Evolutionary conservation across 2,888 invertebrate genomes (phyloP).

Genomic region (Ceramica pisi): DNA sequence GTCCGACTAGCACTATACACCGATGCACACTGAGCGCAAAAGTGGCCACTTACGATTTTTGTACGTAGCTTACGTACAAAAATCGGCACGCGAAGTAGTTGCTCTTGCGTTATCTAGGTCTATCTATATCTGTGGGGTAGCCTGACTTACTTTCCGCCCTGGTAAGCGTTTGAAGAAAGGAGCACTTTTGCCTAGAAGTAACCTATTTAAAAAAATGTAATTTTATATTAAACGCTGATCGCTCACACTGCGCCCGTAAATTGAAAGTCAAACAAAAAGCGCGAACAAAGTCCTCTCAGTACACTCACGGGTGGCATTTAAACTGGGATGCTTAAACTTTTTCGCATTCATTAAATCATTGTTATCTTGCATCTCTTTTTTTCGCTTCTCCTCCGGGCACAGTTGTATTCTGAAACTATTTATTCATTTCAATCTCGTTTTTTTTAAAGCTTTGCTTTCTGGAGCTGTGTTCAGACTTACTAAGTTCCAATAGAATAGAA

Average conservation of each 20-base stretch:
- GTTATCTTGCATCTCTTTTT: slow-evolving; percentile 79
- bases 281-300: slow-evolving; percentile 67
- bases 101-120: too few species aligned
- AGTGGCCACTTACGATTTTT: too few species aligned
- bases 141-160: too few species aligned
- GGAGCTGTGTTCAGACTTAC: background rate
- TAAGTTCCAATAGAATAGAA: background rate
- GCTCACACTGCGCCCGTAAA: slow-evolving; percentile 47
- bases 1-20: too few species aligned
- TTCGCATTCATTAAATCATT: slow-evolving; percentile 83
- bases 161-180: too few species aligned
- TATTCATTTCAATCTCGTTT: slow-evolving; percentile 58
- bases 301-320: slow-evolving; percentile 76
- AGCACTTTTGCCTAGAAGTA: background rate
- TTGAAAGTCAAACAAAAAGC: slow-evolving; percentile 60
- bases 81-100: too few species aligned
- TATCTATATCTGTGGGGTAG: too few species aligned
- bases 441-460: slow-evolving; percentile 44
- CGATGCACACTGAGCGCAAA: too few species aligned
- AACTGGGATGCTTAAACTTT: slow-evolving; percentile 75
- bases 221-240: slow-evolving; percentile 18
- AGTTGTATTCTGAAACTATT: slow-evolving; percentile 69
- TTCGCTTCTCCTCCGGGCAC: slow-evolving; percentile 65
- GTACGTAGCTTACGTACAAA: too few species aligned
- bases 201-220: background rate